These are phyloP conservation scores for Nerophis ophidion DNA, from an alignment of 2,113 vertebrate genomes.

Conservation along the genomic window DNA sequence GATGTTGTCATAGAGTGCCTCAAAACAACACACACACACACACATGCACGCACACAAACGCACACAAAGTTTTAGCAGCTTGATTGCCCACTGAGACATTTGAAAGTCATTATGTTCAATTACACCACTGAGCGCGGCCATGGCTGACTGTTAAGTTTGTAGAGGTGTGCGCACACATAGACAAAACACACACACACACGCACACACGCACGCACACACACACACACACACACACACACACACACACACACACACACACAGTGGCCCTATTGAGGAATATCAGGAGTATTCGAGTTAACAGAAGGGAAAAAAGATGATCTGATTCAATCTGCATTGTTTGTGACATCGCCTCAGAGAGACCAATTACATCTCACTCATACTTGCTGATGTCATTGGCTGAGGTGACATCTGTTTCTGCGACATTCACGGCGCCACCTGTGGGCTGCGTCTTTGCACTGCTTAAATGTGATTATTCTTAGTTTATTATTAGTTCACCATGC, in stretches of 20 bases:
- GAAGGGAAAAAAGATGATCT: slow-evolving; percentile 36
- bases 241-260: slow-evolving; percentile 13
- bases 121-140: slow-evolving; percentile 53
- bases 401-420: no score
- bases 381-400: slow-evolving; percentile 1
- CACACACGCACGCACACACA: slow-evolving; percentile 2
- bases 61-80: slow-evolving; percentile 16
- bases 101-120: slow-evolving; percentile 67
- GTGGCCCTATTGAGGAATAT: slow-evolving; percentile 40
- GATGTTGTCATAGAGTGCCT: no score
- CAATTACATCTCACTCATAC: slow-evolving; percentile 25
- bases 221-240: slow-evolving; percentile 13
- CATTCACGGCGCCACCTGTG: no score
- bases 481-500: no score
- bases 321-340: slow-evolving; percentile 58
- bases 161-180: slow-evolving; percentile 12
- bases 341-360: slow-evolving; percentile 46
- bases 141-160: slow-evolving; percentile 51
- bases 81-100: slow-evolving; percentile 45
- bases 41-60: slow-evolving; percentile 8
- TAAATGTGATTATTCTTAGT: no score
- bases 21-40: no score
- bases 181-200: slow-evolving; percentile 12
- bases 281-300: slow-evolving; percentile 48
- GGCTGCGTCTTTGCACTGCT: no score